phyloP scores from a whole-genome alignment of 2,113 vertebrate species.

The Oryzias woworae region DNA sequence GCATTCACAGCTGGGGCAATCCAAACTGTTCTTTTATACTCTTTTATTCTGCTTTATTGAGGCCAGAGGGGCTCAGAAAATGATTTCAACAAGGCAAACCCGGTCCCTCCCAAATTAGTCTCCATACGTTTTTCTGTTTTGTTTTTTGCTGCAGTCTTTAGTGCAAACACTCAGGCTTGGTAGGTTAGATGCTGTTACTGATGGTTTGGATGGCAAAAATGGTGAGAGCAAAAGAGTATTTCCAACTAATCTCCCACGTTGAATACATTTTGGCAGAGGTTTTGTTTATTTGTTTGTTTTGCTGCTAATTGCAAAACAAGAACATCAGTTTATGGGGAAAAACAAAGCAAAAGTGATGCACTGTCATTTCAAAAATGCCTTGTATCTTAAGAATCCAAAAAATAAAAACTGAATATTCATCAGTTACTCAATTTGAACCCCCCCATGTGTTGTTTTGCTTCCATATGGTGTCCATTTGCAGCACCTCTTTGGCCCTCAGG shows the following conservation, averaged over 20 bases:
- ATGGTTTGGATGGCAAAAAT: constrained; percentile 58
- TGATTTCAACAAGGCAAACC: constrained; percentile 78
- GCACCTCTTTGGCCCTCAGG: constrained; percentile 35
- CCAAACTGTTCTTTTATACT: constrained; percentile 86
- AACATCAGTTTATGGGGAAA: too few species aligned
- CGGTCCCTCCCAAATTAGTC: constrained; percentile 74
- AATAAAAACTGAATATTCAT: not conserved
- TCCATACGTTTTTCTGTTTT: constrained; percentile 61
- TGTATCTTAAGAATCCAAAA: too few species aligned
- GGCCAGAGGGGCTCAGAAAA: constrained; percentile 77
- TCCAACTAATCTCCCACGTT: too few species aligned
- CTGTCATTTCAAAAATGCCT: too few species aligned
- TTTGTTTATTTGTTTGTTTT: too few species aligned
- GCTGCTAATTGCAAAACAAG: too few species aligned
- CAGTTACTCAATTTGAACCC: not conserved
- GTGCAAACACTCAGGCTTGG: constrained; percentile 54
- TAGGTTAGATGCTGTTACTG: constrained; percentile 68
- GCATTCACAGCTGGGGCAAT: constrained; percentile 82
- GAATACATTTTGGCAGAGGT: too few species aligned
- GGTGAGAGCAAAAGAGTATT: not conserved
- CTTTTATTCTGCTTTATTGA: constrained; percentile 81
- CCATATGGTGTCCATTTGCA: constrained; percentile 67
- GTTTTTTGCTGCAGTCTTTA: constrained; percentile 20
- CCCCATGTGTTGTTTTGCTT: constrained; percentile 38
- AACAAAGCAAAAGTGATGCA: too few species aligned